These are phyloP conservation scores for Stichopus chloronotus DNA, from an alignment of 35 echinoderm and acorn worm species.

Conservation along the genomic window DNA sequence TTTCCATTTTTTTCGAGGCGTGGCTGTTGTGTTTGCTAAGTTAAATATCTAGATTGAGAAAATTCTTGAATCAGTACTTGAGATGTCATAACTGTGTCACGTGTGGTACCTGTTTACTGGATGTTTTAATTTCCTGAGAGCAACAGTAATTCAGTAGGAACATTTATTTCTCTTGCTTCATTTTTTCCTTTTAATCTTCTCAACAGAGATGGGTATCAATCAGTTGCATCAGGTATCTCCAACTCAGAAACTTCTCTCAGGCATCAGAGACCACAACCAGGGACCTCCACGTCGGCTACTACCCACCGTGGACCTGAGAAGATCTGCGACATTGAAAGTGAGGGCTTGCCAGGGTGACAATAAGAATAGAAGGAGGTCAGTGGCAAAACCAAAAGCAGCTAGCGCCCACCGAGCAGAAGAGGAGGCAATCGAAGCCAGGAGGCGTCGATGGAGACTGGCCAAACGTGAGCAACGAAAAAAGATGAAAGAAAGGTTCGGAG, in stretches of 20 bases:
- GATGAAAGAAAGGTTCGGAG: neutral
- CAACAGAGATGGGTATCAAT: neutral
- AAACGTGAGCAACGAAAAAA: conserved; percentile 35
- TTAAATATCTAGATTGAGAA: too few relatives aligned
- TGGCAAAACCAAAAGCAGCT: neutral
- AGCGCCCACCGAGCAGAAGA: neutral
- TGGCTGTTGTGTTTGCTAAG: too few relatives aligned
- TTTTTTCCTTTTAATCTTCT: too few relatives aligned
- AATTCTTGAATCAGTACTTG: too few relatives aligned
- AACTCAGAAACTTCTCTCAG: neutral
- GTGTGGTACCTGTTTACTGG: too few relatives aligned
- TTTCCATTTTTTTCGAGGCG: too few relatives aligned
- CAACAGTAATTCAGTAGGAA: too few relatives aligned
- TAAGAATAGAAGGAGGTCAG: neutral
- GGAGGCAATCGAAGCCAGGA: conserved; percentile 9
- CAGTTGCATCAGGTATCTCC: neutral
- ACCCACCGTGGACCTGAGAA: neutral
- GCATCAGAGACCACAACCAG: neutral
- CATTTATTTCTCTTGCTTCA: too few relatives aligned
- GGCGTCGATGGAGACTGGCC: conserved; percentile 36
- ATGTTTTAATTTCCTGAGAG: too few relatives aligned
- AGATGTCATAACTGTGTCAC: too few relatives aligned
- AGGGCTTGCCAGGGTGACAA: neutral
- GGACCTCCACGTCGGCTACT: neutral
- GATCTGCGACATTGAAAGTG: neutral